Evolutionary conservation across 2,113 vertebrate genomes (phyloP).

Genomic region (Fulmarus glacialis): DNA sequence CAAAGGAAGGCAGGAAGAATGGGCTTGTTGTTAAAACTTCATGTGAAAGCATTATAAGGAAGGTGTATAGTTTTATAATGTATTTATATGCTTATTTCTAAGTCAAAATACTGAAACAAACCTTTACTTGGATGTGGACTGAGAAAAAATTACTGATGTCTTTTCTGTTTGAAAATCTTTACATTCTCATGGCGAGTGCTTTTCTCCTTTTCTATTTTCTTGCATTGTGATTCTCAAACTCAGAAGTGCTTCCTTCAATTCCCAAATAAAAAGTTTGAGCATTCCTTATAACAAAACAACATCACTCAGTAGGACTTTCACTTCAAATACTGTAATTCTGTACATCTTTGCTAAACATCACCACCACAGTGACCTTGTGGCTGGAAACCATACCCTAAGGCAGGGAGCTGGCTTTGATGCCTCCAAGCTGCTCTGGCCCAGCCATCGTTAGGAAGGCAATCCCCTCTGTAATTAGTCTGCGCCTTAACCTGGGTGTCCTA

Average conservation of each 20-base stretch:
- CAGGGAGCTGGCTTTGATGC: background rate
- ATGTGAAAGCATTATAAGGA: slow-evolving; percentile 13
- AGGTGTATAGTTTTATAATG: background rate
- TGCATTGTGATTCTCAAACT: background rate
- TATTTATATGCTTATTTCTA: slow-evolving; percentile 16
- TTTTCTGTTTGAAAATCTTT: background rate
- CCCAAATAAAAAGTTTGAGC: background rate
- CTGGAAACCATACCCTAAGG: background rate
- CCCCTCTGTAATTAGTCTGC: background rate
- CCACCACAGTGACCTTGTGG: background rate
- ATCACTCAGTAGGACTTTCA: background rate
- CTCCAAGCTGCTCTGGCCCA: background rate
- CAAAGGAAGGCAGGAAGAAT: background rate
- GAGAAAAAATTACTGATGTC: background rate
- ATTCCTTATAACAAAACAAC: background rate
- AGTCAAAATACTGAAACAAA: background rate
- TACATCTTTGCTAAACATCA: background rate
- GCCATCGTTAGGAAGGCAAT: background rate
- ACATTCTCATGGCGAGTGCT: background rate
- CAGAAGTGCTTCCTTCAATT: background rate
- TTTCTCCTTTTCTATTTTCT: background rate
- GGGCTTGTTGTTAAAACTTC: slow-evolving; percentile 2
- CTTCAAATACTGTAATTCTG: background rate
- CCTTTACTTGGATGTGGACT: background rate
- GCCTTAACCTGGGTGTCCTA: background rate